Evolutionary conservation across 2,113 vertebrate species (phyloP), one percentile per base, ranked within the genome.

Genomic region (Colossoma macropomum): DNA sequence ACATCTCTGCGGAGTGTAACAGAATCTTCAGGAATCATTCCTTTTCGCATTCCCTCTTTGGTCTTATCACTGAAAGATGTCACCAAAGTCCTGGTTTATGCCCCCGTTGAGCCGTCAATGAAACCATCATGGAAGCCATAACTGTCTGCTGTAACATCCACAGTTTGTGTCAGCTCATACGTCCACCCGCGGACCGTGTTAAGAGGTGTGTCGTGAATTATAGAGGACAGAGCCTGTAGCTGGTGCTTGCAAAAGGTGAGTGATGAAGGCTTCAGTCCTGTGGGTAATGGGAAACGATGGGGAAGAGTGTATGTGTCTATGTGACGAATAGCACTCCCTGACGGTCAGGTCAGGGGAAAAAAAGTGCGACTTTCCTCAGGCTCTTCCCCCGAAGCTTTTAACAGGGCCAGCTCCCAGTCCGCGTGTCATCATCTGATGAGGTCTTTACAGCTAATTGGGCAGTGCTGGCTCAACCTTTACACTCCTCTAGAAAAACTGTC

Each of bases 141-240:
- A 78, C 81, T 52, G 60, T 70, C 75, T 45, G 69, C 54, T 60
- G 38, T 72, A 83, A 83, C 69, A 68, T 52, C 45, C 28, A 50
- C 66, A 62, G 77, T 83, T 83, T 77, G 66, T 82, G 81, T 82
- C 81, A 69, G 80, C 23, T 32, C 15, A 21, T 83, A 63, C 38
- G 74, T 52, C 50, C 9, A 30, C 73, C 73, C 73, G 54, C 27
- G 30, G 81, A 83, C 66, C 41, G 65, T 48, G 70, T 71, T 76
- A 76, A 80, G n/a, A 76, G 27, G 65, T 59, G 66, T 71, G 77
- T 78, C 73, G 77, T 82, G 52, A 86, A 82, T 79, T 86, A 86
- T 86, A 34, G 72, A 74, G 80, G 75, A 82, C 34, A 28, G 28
- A 30, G 32, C 12, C 17, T 73, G 68, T n/a, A 81, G 62, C 60